A percentile compares a stretch with the other conserved stretches of the same genome.
Evolutionary conservation across 2,888 invertebrate genomes (phyloP).

Genomic region (Emmelina monodactyla): DNA sequence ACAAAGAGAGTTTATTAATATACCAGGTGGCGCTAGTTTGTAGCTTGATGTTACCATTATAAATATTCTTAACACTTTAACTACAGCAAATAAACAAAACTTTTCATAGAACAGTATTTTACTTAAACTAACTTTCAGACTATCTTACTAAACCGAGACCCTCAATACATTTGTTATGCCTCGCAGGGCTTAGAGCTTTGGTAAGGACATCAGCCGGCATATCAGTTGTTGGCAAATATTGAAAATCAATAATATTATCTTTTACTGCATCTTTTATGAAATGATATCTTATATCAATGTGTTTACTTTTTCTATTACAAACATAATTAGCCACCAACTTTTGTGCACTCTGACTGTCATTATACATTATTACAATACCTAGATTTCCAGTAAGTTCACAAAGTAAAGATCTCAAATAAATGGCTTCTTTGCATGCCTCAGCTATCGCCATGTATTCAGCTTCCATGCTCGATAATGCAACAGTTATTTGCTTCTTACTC

Average conservation of each 20-base stretch:
- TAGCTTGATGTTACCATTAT: not conserved
- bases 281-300: slow-evolving; percentile 14
- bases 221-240: slow-evolving; percentile 11
- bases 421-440: slow-evolving; percentile 9
- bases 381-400: slow-evolving; percentile 9
- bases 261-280: slow-evolving; percentile 9
- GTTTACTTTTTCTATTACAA: slow-evolving; percentile 6
- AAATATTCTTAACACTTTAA: not conserved
- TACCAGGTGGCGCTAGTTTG: too few relatives aligned
- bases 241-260: slow-evolving; percentile 7
- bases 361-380: slow-evolving; percentile 6
- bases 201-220: slow-evolving; percentile 17
- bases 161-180: slow-evolving; percentile 9
- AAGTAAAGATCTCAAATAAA: slow-evolving; percentile 8
- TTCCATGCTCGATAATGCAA: slow-evolving; percentile 9
- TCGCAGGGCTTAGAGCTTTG: slow-evolving; percentile 10
- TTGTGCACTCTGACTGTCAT: slow-evolving; percentile 12
- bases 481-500: slow-evolving; percentile 10
- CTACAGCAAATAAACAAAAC: not conserved
- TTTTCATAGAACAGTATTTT: not conserved
- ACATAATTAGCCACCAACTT: slow-evolving; percentile 10
- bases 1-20: too few relatives aligned
- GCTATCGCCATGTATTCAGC: slow-evolving; percentile 12
- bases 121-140: not conserved
- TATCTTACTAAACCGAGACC: not conserved